Base-by-base conservation (phyloP, 2,888 invertebrate species). In the Maniola hyperantus region DNA sequence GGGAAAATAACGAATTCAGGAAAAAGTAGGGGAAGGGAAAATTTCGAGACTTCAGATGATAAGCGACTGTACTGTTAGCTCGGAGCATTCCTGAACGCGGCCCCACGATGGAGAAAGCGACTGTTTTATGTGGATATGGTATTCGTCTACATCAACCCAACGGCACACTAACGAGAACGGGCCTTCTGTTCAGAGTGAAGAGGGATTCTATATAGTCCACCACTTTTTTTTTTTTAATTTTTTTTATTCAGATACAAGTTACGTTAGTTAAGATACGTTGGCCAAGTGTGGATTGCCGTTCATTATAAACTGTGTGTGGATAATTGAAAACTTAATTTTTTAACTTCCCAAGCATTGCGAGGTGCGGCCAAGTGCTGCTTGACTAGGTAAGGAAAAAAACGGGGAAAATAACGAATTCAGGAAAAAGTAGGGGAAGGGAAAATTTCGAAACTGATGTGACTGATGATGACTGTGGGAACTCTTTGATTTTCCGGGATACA, bases 1-100 rank as follows among this genome's bases (percentile, higher is more conserved):
- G 76, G 74, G 71, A 72, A 76, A 76, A 76, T 76, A 77, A 78
- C 78, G 74, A 79, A 81, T 79, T 75, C 75, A 77, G 74, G 72
- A 74, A 73, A 74, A 74, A 74, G 73, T 71, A 74, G 74, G 72
- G 71, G 71, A 65, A 71, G 72, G 67, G 69, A 74, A 76, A 78
- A 76, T 76, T 79, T 77, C 74, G 74, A 75, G 75, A 72, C 70
- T 74, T 73, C 76, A 75, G 75, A 77, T 75, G 75, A 76, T 54
- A 61, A 50, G 18, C 60, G 20, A 18, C 72, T 74, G 76, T 76
- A 81, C 81, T 80, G 78, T 78, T 76, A 75, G 77, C 77, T 68
- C 74, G 51, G 33, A 73, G 76, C 77, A 74, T 73, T 74, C 73
- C 73, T 64, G 63, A 15, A 20, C 62, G 46, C 13, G 20, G 7